These are phyloP conservation scores for Potamarius usumacintae DNA, from an alignment of 2,113 vertebrate genomes.

Conservation along the genomic window DNA sequence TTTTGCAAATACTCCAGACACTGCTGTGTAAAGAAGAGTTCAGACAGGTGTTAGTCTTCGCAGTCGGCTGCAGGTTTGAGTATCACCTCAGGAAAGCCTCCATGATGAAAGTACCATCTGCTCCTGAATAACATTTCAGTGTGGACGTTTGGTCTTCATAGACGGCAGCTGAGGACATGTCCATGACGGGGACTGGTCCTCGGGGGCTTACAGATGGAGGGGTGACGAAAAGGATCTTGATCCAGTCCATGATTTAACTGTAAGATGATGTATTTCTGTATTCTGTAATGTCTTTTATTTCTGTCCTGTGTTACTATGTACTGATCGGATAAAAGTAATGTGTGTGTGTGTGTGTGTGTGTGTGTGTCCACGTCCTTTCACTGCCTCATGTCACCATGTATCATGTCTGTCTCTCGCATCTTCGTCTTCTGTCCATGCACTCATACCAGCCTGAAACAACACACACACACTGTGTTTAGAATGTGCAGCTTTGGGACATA, in stretches of 20 bases:
- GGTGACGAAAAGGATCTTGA: too few species aligned
- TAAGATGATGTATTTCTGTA: neutral
- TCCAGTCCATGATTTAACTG: neutral
- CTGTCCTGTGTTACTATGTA: neutral
- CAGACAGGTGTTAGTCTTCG: too few species aligned
- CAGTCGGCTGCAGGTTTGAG: too few species aligned
- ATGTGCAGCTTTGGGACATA: neutral
- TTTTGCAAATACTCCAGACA: neutral
- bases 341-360: neutral
- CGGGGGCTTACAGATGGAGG: too few species aligned
- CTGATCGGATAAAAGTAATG: neutral
- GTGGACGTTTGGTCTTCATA: too few species aligned
- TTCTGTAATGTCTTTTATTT: neutral
- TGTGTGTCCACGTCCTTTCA: neutral
- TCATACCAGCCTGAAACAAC: conserved; percentile 18
- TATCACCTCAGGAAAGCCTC: neutral
- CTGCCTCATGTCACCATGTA: neutral
- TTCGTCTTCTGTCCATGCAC: conserved; percentile 1
- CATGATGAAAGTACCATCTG: neutral
- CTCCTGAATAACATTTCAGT: too few species aligned
- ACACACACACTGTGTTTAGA: neutral
- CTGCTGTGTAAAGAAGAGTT: neutral
- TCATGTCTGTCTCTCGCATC: conserved; percentile 1
- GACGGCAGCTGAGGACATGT: too few species aligned
- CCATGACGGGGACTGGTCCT: too few species aligned